Base-by-base conservation (phyloP, 2,797 vertebrate genomes). In the Oophaga sylvatica region DNA sequence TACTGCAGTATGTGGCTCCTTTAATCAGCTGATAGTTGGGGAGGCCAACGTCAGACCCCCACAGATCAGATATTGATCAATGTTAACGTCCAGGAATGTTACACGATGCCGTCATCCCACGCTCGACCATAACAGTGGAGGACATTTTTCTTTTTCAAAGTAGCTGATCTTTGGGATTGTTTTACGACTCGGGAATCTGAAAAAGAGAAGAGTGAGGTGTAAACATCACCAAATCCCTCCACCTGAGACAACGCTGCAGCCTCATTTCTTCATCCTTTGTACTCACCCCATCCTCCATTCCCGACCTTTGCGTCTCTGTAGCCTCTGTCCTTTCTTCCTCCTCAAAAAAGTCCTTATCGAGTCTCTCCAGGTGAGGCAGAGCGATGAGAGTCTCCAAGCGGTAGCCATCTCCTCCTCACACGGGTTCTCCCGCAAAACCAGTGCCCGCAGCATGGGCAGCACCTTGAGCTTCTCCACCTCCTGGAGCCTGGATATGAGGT, bases 341-440 rank as follows among this genome's bases (percentile, higher is more conserved):
- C 79, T 95, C 93, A 17, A 95, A 86, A 0, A 90, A 89, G 0
- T 95, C 96, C 91, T 99, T 99, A 93, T 99, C 97, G 0, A 99
- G 94, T 79, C 95, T 94, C 70, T 97, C 94, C 2, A 99, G 93
- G 13, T 91, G 89, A 0, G 95, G 94, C 68, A 97, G 91, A 31
- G 93, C 76, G 16, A 93, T 87, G 88, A 99, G 94, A 10, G 95
- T 92, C 88, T 92, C 93, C 87, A 96, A 70, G 0, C 96, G 94
- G 91, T 98, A 97, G 79, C 95, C 89, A 0, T 89, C 84, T 90
- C 93, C 0, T 97, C 96, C 0, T 90, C 80, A 0, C 97, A 92
- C 0, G 97, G 97, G 87, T 99, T 99, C 35, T 96, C 96, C 60
- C 92, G 88, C 76, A 99, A 91, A 60, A 99, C 95, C 93, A 99